phyloP scores from a whole-genome alignment of 2,797 vertebrate genomes.

The Xiphorhynchus erythropygius region DNA sequence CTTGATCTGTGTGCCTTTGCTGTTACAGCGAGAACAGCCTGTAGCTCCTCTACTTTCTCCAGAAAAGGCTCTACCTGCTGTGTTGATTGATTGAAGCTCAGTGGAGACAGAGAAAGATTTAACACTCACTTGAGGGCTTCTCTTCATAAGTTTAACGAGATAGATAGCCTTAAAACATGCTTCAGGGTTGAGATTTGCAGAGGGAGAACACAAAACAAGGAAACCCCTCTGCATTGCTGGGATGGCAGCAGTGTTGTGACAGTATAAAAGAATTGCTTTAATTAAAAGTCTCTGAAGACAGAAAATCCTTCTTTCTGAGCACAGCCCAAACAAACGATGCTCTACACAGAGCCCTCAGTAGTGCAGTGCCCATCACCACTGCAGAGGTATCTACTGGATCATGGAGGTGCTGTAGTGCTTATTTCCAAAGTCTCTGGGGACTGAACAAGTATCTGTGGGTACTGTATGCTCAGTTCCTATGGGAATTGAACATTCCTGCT shows the following conservation, averaged over 20 bases:
- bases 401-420: background rate
- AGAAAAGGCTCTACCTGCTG: slow-evolving; percentile 45
- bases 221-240: background rate
- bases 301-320: background rate
- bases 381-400: background rate
- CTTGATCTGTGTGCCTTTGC: background rate
- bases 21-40: background rate
- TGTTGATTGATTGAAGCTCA: slow-evolving; percentile 43
- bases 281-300: slow-evolving; percentile 29
- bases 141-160: background rate
- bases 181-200: slow-evolving; percentile 22
- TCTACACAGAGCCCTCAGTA: fast-evolving
- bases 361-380: background rate
- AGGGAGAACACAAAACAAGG: background rate
- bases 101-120: slow-evolving; percentile 44
- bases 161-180: background rate
- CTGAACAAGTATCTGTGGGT: background rate
- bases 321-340: background rate
- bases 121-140: slow-evolving; percentile 28
- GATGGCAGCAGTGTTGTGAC: background rate
- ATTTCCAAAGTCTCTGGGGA: background rate
- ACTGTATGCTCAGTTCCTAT: background rate
- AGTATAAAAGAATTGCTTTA: slow-evolving; percentile 41
- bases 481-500: background rate
- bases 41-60: slow-evolving; percentile 1